A percentile compares a stretch with the other conserved stretches of the same genome.
Evolutionary conservation across 1,140 invertebrate species (phyloP).

Genomic region (Zaprionus taronus): DNA sequence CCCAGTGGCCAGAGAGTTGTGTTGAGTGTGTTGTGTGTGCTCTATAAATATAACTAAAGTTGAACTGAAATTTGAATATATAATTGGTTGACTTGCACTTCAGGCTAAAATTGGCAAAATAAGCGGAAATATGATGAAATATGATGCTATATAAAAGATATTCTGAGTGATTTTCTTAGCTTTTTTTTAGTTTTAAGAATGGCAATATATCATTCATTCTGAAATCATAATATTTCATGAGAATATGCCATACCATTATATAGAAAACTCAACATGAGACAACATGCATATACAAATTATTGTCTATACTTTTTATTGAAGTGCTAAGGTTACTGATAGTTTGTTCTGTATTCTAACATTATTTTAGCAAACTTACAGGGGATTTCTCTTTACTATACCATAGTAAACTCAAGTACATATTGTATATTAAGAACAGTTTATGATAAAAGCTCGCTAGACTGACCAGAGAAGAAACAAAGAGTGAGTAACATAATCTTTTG

Average conservation of each 20-base stretch:
- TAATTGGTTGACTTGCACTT: conserved; percentile 35
- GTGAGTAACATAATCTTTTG: not conserved
- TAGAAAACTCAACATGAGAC: no score
- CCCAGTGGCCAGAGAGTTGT: conserved; percentile 4
- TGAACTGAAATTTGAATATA: conserved; percentile 34
- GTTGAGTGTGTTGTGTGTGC: not conserved
- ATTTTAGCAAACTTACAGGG: not conserved
- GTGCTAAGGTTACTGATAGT: no score
- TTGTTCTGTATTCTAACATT: no score
- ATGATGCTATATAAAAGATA: not conserved
- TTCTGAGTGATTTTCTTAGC: not conserved
- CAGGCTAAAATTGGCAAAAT: not conserved
- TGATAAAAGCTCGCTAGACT: not conserved
- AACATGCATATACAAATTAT: no score
- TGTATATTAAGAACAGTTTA: not conserved
- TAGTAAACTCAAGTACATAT: not conserved
- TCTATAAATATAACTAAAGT: conserved; percentile 31
- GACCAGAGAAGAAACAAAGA: not conserved
- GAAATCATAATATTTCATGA: no score
- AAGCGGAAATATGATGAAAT: not conserved
- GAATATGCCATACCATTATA: no score
- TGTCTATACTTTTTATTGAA: no score
- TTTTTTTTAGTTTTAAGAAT: not conserved
- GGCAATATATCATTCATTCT: no score
- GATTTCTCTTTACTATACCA: not conserved